phyloP scores from a whole-genome alignment of 2,888 invertebrate genomes.

The Drosophila meridionalis region DNA sequence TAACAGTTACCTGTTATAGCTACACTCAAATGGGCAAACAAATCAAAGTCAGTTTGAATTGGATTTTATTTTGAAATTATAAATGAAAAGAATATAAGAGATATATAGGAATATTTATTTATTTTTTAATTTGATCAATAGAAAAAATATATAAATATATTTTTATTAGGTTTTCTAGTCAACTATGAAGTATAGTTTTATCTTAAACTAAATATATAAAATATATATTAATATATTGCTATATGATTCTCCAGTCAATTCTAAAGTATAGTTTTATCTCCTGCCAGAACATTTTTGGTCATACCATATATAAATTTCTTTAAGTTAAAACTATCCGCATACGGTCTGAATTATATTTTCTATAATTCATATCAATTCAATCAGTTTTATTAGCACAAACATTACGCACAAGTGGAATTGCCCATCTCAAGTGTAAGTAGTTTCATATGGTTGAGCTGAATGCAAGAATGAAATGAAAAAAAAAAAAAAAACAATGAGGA shows the following conservation, averaged over 20 bases:
- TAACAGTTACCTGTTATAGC: neutral
- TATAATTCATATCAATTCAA: constrained; percentile 4
- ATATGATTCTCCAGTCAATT: neutral
- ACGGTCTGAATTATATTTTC: neutral
- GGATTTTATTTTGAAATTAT: neutral
- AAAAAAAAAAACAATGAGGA: neutral
- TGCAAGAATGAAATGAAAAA: neutral
- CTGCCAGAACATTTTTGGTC: neutral
- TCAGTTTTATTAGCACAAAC: constrained; percentile 3
- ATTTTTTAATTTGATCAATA: too few relatives aligned
- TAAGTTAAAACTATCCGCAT: neutral
- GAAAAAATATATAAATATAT: neutral
- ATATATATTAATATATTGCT: neutral
- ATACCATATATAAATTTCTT: neutral
- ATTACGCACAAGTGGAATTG: constrained; percentile 11
- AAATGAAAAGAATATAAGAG: too few relatives aligned
- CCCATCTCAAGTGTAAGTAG: constrained; percentile 25
- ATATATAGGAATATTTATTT: too few relatives aligned
- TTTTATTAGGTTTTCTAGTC: neutral
- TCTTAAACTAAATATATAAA: too few relatives aligned
- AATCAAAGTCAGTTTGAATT: neutral
- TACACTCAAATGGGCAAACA: neutral
- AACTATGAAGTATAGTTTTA: neutral
- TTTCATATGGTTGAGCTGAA: constrained; percentile 1
- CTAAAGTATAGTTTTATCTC: neutral